phyloP scores from a whole-genome alignment of 1,140 invertebrate species.

The Zaprionus taronus region DNA sequence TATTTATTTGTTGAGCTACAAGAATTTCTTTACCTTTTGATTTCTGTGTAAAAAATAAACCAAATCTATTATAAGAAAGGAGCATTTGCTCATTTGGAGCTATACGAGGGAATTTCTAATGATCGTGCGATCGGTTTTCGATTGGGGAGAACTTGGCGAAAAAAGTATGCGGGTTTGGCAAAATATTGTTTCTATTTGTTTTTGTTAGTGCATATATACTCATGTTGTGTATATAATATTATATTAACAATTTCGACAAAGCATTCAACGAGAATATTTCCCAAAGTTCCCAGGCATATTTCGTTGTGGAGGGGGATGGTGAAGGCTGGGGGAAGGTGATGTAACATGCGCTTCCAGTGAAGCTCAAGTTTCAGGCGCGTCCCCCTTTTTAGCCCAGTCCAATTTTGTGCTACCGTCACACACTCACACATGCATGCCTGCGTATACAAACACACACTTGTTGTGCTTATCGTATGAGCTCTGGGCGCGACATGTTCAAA shows the following conservation, averaged over 20 bases:
- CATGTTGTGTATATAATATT: background rate
- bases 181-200: too few relatives aligned
- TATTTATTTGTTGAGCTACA: background rate
- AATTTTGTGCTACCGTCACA: background rate
- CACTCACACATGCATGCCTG: background rate
- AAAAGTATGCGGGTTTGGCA: background rate
- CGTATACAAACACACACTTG: slow-evolving; percentile 28
- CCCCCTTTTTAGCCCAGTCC: slow-evolving; percentile 1
- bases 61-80: background rate
- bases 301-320: too few relatives aligned
- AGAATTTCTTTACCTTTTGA: background rate
- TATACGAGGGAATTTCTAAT: background rate
- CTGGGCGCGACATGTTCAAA: slow-evolving; percentile 38
- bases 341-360: slow-evolving; percentile 24
- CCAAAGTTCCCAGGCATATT: background rate
- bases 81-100: background rate
- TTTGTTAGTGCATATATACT: background rate
- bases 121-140: background rate
- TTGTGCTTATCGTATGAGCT: slow-evolving; percentile 30
- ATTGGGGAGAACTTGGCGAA: background rate
- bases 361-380: background rate
- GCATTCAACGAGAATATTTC: background rate
- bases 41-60: background rate
- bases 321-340: background rate
- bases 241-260: background rate